Evolutionary conservation across 2,888 invertebrate genomes (phyloP).

Genomic region (Deilephila elpenor): DNA sequence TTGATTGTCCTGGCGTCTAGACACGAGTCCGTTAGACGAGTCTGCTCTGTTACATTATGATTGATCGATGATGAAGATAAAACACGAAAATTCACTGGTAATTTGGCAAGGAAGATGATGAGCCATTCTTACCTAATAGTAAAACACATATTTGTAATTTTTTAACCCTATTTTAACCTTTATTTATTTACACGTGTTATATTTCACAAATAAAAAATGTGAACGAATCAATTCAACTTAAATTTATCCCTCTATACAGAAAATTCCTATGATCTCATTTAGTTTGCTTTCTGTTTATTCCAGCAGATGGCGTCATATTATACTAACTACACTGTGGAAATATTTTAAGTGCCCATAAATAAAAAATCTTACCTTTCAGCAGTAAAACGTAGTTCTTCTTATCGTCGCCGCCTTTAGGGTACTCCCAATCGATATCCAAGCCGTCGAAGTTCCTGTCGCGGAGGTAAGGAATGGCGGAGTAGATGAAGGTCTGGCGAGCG

Average conservation of each 20-base stretch:
- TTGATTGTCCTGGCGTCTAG: constrained; percentile 1
- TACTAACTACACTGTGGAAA: background rate
- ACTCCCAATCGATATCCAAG: constrained; percentile 96
- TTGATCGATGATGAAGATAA: background rate
- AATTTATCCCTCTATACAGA: too few species aligned
- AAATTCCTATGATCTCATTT: too few species aligned
- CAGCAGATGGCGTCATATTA: background rate
- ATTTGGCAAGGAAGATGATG: background rate
- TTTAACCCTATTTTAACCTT: background rate
- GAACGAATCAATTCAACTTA: too few species aligned
- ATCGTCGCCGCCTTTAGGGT: constrained; percentile 95
- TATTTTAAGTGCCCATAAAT: too few species aligned
- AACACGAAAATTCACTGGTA: background rate
- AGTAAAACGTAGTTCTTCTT: constrained; percentile 96
- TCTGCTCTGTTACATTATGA: background rate
- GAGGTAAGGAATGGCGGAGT: constrained; percentile 95
- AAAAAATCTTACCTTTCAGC: constrained; percentile 88
- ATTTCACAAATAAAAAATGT: too few species aligned
- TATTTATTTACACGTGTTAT: background rate
- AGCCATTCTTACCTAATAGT: background rate
- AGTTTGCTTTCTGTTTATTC: too few species aligned
- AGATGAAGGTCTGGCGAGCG: constrained; percentile 96
- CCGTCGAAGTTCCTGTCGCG: constrained; percentile 95
- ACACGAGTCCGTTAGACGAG: background rate
- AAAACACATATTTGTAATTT: background rate